Evolutionary conservation across 1,140 invertebrate species (phyloP).

Genomic region (Meloidogyne hapla): DNA sequence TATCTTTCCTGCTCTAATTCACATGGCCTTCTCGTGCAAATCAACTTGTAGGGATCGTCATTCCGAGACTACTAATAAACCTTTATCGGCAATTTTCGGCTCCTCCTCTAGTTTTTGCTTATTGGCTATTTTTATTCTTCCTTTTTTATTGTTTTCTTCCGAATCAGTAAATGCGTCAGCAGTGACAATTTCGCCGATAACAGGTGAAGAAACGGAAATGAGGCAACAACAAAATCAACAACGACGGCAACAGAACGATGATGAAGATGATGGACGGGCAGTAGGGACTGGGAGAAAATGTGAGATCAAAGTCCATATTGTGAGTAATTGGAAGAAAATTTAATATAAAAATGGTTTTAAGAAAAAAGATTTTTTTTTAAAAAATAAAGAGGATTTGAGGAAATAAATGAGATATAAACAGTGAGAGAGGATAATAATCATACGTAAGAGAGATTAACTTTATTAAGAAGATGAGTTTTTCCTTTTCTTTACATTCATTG

Average conservation of each 20-base stretch:
- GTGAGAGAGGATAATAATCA: no score
- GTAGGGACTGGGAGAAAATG: not conserved
- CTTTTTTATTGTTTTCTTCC: not conserved
- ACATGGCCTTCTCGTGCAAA: slow-evolving; percentile 4
- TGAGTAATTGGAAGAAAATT: not conserved
- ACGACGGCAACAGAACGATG: not conserved
- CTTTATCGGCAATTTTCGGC: not conserved
- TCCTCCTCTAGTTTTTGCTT: not conserved
- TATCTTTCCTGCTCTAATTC: not conserved
- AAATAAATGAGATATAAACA: no score
- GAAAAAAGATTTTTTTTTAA: no score
- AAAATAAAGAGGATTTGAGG: no score
- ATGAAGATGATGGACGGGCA: not conserved
- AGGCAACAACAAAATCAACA: not conserved
- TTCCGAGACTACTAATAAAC: not conserved
- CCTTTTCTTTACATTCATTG: no score
- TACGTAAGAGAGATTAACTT: no score
- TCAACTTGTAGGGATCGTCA: not conserved
- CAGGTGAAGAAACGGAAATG: not conserved
- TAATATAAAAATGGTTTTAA: no score
- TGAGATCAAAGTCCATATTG: slow-evolving; percentile 5
- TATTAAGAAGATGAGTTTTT: no score
- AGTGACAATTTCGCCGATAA: not conserved
- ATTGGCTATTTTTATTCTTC: not conserved
- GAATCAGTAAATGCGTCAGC: not conserved